phyloP scores from a whole-genome alignment of 2,797 vertebrate species.

The Semotilus atromaculatus region DNA sequence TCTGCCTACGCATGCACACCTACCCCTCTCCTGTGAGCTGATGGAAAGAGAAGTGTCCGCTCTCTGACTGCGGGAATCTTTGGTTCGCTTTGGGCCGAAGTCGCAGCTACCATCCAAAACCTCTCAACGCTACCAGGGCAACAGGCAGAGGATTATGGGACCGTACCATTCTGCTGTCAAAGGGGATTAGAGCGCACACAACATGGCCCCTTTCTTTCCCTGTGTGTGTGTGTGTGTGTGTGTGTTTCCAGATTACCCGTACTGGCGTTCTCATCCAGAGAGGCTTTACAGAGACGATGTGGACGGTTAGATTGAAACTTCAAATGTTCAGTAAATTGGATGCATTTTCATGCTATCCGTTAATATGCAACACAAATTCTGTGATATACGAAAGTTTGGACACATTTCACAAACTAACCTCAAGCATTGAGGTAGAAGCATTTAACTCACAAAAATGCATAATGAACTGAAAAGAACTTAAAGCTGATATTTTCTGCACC shows the following conservation, averaged over 20 bases:
- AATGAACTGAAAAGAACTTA: neutral
- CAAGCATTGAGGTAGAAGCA: neutral
- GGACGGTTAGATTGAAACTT: conserved; percentile 60
- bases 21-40: conserved; percentile 77
- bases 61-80: conserved; percentile 69
- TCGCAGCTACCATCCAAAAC: conserved; percentile 83
- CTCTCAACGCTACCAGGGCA: conserved; percentile 88
- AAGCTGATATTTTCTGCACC: neutral
- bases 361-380: neutral
- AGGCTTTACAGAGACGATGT: conserved; percentile 59
- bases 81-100: conserved; percentile 67
- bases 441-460: neutral
- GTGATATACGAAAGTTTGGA: neutral
- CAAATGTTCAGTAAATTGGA: conserved; percentile 33
- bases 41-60: conserved; percentile 69
- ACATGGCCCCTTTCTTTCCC: conserved; percentile 79
- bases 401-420: neutral
- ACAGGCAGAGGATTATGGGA: conserved; percentile 91
- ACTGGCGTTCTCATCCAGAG: conserved; percentile 75
- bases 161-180: conserved; percentile 86
- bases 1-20: conserved; percentile 47
- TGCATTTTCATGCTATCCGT: neutral
- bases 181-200: conserved; percentile 86
- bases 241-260: conserved; percentile 79
- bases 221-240: conserved; percentile 69